Evolutionary conservation across 1,140 invertebrate species (phyloP).

Genomic region (Hyles vespertilio): DNA sequence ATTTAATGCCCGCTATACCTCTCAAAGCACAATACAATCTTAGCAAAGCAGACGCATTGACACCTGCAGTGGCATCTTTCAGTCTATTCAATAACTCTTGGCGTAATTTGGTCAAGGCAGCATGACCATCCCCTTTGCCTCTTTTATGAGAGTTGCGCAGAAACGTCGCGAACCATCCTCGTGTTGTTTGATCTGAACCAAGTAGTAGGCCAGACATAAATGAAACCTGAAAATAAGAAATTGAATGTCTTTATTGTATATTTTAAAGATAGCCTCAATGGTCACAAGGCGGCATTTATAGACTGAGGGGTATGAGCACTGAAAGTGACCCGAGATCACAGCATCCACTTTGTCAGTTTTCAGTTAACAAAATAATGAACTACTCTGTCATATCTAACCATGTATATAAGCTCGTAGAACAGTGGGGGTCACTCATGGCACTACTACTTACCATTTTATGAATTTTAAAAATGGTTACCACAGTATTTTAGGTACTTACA

Average conservation of each 20-base stretch:
- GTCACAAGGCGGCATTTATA: too few relatives aligned
- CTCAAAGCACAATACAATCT: constrained; percentile 93
- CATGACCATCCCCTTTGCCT: constrained; percentile 83
- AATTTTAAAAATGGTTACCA: too few relatives aligned
- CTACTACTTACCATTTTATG: too few relatives aligned
- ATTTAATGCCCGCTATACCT: constrained; percentile 94
- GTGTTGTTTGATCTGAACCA: constrained; percentile 91
- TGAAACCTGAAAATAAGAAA: constrained; percentile 78
- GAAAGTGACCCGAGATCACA: too few relatives aligned
- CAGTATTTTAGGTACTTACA: constrained; percentile 34
- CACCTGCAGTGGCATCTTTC: constrained; percentile 60
- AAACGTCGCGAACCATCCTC: constrained; percentile 95
- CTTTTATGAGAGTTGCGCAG: constrained; percentile 93
- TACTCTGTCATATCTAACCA: too few relatives aligned
- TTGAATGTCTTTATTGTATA: too few relatives aligned
- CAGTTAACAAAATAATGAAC: too few relatives aligned
- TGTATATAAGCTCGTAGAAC: too few relatives aligned
- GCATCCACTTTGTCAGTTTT: too few relatives aligned
- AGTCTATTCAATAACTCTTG: constrained; percentile 85
- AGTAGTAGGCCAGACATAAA: constrained; percentile 94
- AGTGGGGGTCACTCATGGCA: too few relatives aligned
- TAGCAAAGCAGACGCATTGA: constrained; percentile 61
- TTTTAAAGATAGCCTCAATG: too few relatives aligned
- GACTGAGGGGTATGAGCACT: too few relatives aligned
- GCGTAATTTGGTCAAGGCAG: constrained; percentile 85